Evolutionary conservation across 2,113 vertebrate species (phyloP), one percentile per base, ranked within the genome.

Genomic region (Genyomyrus donnyi): DNA sequence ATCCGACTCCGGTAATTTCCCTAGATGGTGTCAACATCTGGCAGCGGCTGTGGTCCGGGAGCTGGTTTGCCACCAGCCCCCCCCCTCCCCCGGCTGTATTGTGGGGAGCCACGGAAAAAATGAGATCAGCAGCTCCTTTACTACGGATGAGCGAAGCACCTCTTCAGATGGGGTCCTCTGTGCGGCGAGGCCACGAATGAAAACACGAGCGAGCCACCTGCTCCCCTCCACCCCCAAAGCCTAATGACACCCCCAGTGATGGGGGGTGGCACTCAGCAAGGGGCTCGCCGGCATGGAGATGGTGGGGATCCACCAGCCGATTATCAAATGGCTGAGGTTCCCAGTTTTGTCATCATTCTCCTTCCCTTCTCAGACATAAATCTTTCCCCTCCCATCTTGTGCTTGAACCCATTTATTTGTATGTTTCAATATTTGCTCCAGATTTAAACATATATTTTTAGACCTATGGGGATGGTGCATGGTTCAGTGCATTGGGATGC

Each of bases 201-300:
- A 48, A 46, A 50, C 42, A 46, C 19, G 4, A n/a, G 19, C n/a
- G 24, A 49, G 48, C 11, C 10, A 49, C 10, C 84, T 49, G 45
- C 48, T 86, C 11, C 84, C 48, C 48, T 13, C 84, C 2, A 3
- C n/a, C 84, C 93, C 91, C 85, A 31, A 90, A 90, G 93, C 92
- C 92, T 96, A 95, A 96, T 95, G 93, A 96, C 93, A 93, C 95
- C 94, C 95, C 95, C 24, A 31, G 94, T 94, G 95, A 94, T 93
- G 93, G 92, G 93, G 62, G 90, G 92, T 93, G 92, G 91, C 93
- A 93, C 93, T 94, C 91, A 88, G 88, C 50, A 90, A 66, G 91
- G 27, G n/a, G 45, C 39, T 91, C 92, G 90, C 92, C 90, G 91
- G 92, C 95, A 17, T 42, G 35, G 27, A 96, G 94, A 94, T 95